Conservation (phyloP, 2,797 vertebrate genomes). For the Macrochelys suwanniensis region DNA sequence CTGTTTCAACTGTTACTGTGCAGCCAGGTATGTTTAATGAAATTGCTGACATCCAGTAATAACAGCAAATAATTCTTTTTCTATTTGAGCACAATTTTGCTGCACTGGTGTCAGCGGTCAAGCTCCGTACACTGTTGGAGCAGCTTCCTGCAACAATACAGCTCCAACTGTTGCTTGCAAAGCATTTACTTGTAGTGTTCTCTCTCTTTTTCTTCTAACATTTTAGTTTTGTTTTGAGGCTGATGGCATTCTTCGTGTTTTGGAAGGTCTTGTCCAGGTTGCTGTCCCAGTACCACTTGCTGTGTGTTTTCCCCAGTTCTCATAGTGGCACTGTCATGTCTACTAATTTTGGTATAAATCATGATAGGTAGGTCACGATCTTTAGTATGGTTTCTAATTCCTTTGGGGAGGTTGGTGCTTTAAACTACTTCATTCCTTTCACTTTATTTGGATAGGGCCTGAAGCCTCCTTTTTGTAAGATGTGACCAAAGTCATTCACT, state of each 20-base stretch:
- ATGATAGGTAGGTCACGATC: not conserved
- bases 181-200: not conserved
- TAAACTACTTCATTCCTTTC: no score
- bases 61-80: not conserved
- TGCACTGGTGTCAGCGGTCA: not conserved
- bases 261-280: not conserved
- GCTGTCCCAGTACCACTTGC: not conserved
- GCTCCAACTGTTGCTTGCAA: slow-evolving; percentile 25
- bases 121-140: not conserved
- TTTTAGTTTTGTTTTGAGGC: not conserved
- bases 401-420: not conserved
- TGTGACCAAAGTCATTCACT: no score
- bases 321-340: not conserved
- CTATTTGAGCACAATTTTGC: not conserved
- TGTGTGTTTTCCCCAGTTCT: no score
- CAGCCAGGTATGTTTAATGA: not conserved
- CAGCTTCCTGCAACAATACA: slow-evolving; percentile 38
- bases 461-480: no score
- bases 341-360: not conserved
- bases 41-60: not conserved
- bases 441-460: no score
- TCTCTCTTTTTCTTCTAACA: not conserved
- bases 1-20: not conserved
- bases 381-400: not conserved
- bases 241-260: not conserved